phyloP scores from a whole-genome alignment of 1,140 invertebrate genomes.

The Drosophila eugracilis region DNA sequence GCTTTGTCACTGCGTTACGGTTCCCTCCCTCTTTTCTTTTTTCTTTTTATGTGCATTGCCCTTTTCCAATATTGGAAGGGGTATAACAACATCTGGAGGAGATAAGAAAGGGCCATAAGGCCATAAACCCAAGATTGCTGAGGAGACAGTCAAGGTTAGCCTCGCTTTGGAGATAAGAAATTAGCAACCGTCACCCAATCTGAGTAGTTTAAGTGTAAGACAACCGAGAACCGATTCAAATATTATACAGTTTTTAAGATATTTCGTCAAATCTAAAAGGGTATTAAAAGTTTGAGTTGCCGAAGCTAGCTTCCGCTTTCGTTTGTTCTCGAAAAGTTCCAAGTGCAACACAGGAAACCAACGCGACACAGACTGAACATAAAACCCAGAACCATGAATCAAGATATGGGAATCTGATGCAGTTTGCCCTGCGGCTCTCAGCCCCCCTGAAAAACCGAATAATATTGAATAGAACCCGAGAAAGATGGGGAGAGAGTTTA shows the following conservation, averaged over 20 bases:
- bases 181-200: no score
- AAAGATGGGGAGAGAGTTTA: not conserved
- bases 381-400: constrained; percentile 6
- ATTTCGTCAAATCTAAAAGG: no score
- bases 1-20: constrained; percentile 29
- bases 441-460: constrained; percentile 12
- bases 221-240: no score
- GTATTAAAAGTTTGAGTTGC: no score
- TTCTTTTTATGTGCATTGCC: not conserved
- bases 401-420: constrained; percentile 10
- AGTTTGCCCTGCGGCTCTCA: constrained; percentile 5
- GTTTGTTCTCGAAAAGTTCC: no score
- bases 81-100: not conserved
- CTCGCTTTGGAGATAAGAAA: constrained; percentile 9
- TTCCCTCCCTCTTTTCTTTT: not conserved
- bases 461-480: not conserved
- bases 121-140: constrained; percentile 14
- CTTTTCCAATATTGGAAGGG: not conserved
- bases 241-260: no score
- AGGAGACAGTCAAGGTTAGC: constrained; percentile 18
- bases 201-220: no score
- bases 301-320: no score
- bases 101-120: constrained; percentile 24
- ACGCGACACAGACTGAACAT: constrained; percentile 51
- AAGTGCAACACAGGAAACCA: constrained; percentile 38